A percentile compares a stretch with the other conserved stretches of the same genome.
These are phyloP conservation scores for Laticauda colubrina DNA, from an alignment of 2,113 vertebrate genomes.

Conservation along the genomic window DNA sequence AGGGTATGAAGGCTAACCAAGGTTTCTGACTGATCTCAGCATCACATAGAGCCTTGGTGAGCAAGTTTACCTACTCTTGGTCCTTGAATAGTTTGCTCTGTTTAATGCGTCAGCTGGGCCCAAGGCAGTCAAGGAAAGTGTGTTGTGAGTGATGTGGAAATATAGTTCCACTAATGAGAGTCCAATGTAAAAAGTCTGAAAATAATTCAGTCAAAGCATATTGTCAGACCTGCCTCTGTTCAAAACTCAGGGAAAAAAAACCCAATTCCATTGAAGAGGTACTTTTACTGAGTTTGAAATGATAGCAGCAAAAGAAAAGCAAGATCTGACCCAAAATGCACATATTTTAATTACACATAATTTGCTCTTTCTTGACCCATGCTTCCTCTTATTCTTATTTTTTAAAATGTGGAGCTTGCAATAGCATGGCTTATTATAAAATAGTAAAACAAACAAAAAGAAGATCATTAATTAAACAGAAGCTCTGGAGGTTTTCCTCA, in stretches of 20 bases:
- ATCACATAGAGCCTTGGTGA: conserved; percentile 13
- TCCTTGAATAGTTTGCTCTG: conserved; percentile 1
- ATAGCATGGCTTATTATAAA: neutral
- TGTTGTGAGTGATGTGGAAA: neutral
- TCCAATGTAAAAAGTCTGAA: neutral
- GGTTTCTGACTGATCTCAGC: neutral
- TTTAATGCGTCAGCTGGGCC: neutral
- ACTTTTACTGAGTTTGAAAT: too few species aligned
- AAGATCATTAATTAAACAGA: neutral
- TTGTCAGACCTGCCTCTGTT: too few species aligned
- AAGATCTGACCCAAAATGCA: too few species aligned
- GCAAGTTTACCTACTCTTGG: neutral
- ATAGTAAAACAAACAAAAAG: neutral
- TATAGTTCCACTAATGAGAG: neutral
- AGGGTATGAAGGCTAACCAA: neutral
- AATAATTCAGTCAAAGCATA: neutral
- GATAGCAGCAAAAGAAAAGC: too few species aligned
- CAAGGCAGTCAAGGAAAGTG: neutral
- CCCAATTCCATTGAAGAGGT: too few species aligned
- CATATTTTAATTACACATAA: neutral
- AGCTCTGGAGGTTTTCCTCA: too few species aligned
- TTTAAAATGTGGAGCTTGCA: neutral
- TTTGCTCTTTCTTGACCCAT: neutral
- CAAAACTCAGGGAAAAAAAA: too few species aligned
- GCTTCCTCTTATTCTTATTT: neutral